Base-by-base conservation (phyloP, 2,888 invertebrate genomes). In the Tanypteryx hageni region DNA sequence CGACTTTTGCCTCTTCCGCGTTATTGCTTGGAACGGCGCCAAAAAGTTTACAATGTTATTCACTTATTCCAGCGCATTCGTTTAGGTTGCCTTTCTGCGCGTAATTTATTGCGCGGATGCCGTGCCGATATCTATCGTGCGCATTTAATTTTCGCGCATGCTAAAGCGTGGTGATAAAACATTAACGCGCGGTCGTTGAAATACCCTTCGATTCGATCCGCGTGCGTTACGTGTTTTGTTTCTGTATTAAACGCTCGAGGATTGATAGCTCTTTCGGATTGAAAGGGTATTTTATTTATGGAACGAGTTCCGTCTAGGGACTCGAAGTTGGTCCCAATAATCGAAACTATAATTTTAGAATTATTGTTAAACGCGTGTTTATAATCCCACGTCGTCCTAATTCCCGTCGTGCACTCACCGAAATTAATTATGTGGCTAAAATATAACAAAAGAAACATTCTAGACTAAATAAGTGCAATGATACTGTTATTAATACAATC, bases 11-110 rank as follows among this genome's bases (percentile, higher is more conserved):
- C 76, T 27, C 27, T 13, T 44, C 22, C 76, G 76, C 22, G 76
- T 18, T 76, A 76, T 76, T 13, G 27, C 22, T 27, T 76, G 76
- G 76, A 76, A 27, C 76, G 76, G 13, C 76, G 76, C 76, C 76
- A 76, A 27, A 76, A 27, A 22, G 76, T 76, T 76, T 76, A 27
- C 76, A 76, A 76, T 76, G 76, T 76, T 76, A 76, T 76, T 76
- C 76, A 76, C 76, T 76, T 76, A 76, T 22, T 76, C 76, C 13
- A 76, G 76, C 76, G 76, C 76, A 22, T 27, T 18, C 76, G 18
- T 22, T 22, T 44, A 44, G 44, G 44, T 44, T 44, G 44, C 3
- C 44, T 44, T 44, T 44, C 5, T 27, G 22, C 22, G 1, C 22
- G 76, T 76, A 76, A 76, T 76, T 76, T 22, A 76, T 22, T 27